These are phyloP conservation scores for Albula glossodonta DNA, from an alignment of 2,113 vertebrate species.

Conservation along the genomic window DNA sequence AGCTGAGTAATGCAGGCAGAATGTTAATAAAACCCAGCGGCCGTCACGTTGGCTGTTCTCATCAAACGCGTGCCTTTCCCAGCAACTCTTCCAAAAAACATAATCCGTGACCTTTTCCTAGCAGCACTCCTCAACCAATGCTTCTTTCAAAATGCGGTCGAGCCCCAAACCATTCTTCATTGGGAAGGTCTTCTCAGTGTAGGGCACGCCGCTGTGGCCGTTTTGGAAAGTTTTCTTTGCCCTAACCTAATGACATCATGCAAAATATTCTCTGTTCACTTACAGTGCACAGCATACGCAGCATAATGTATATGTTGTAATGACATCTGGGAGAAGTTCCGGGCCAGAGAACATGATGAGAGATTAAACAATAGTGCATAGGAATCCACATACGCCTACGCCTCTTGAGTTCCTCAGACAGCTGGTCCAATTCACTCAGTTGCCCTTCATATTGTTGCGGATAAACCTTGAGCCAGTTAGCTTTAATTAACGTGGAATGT, in stretches of 20 bases:
- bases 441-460: background rate
- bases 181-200: constrained; percentile 1
- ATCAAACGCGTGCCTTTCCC: constrained; percentile 44
- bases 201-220: background rate
- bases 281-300: background rate
- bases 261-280: background rate
- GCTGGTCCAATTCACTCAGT: background rate
- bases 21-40: constrained; percentile 66
- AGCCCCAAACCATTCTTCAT: background rate
- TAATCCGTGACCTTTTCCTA: constrained; percentile 5
- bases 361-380: background rate
- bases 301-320: background rate
- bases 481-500: background rate
- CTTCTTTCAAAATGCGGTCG: background rate
- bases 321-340: background rate
- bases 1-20: constrained; percentile 74
- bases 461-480: background rate
- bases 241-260: background rate
- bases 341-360: background rate
- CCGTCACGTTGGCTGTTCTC: constrained; percentile 53
- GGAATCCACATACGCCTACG: background rate
- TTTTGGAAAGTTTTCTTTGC: background rate
- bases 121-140: background rate
- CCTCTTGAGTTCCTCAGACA: background rate
- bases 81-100: constrained; percentile 21